phyloP scores from a whole-genome alignment of 2,113 vertebrate genomes.

The Ivindomyrus marchei region DNA sequence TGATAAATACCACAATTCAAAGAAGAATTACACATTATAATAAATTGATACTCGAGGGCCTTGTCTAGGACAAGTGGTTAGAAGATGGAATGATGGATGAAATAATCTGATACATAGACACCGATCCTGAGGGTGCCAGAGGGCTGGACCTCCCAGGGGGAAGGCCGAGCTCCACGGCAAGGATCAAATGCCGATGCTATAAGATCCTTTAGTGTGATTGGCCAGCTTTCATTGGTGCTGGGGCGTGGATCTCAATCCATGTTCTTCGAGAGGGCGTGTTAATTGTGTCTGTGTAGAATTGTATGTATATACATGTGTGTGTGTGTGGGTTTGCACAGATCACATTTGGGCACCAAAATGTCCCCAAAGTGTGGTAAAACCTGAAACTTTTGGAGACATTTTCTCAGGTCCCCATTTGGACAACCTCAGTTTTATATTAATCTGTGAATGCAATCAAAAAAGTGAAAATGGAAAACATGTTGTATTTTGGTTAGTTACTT shows the following conservation, averaged over 20 bases:
- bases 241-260: neutral
- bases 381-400: no score
- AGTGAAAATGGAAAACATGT: no score
- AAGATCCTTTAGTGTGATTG: neutral
- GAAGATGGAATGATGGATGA: neutral
- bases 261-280: neutral
- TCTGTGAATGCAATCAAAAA: no score
- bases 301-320: neutral
- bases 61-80: neutral
- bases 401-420: no score
- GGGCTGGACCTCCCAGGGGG: neutral
- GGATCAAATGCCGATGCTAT: neutral
- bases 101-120: neutral
- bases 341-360: no score
- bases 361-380: no score
- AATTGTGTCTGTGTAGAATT: neutral
- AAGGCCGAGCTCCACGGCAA: neutral
- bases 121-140: neutral
- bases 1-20: neutral
- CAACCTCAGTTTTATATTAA: no score
- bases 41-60: neutral
- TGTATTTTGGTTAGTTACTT: no score
- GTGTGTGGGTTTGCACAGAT: no score
- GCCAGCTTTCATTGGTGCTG: neutral
- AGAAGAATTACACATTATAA: neutral